Base-by-base conservation (phyloP, 2,113 vertebrate species). In the Fulica atra region DNA sequence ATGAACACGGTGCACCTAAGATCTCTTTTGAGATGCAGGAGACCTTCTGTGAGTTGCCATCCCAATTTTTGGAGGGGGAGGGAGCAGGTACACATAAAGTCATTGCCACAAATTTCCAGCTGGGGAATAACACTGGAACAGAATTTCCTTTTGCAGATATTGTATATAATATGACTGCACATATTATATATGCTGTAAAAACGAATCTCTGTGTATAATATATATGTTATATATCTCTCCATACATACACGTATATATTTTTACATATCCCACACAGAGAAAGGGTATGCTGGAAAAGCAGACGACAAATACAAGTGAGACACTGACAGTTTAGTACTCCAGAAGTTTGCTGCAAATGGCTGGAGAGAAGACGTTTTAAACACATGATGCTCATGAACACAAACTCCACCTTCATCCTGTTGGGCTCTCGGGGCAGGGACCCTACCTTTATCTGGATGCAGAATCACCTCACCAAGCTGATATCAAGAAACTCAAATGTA, bases 101-200 rank as follows among this genome's bases (percentile, higher is more conserved):
- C 61, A 60, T 68, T 64, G 76, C 42, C 40, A 71, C 31, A 44
- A 3, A n/a, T 71, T 91, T 81, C 59, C 82, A 79, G 35, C 31
- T 74, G 81, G 48, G 35, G 81, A 84, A 79, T 69, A 91, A 76
- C 48, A 38, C 73, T 57, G 61, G 44, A 79, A 57, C 50, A 81
- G 85, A 70, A 64, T 64, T 95, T 93, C 33, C 44, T 88, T 86
- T 93, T 72, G 64, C 86, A 78, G 38, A 24, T 36, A 24, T 17
- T 3, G 7, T 18, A 81, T 89, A 91, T 88, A 95, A 91, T 92
- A 91, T 76, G 65, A 24, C 51, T 61, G 38, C 15, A 88, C 48
- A 92, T 92, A 91, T 86, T 91, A 91, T 81, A 92, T 53, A 46
- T 26, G 25, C 69, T 84, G 72, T 50, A 94, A 88, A 93, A 77